Evolutionary conservation across 2,113 vertebrate genomes (phyloP), one percentile per base, ranked within the genome.

Genomic region (Chrysochloris asiatica): DNA sequence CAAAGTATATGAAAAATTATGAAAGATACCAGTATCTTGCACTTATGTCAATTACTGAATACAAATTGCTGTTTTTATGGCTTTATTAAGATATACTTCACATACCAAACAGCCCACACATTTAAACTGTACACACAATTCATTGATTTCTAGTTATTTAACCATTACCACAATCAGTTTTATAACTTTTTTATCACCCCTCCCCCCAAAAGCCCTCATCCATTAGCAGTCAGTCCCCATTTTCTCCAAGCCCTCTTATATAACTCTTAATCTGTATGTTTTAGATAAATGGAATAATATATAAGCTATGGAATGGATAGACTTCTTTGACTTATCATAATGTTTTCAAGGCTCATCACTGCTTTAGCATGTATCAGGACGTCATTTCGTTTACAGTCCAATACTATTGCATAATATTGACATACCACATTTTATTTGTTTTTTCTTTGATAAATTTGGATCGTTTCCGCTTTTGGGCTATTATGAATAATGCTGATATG

Each of bases 1-100:
- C 24, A 79, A 54, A 83, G n/a, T n/a, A 19, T 90, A 83, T 73
- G 77, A 78, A 67, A 77, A 85, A 79, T 61, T 45, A 22, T 72
- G 11, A 47, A 47, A 12, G 69, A 72, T 59, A 50, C 50, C 33
- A 11, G 1, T 24, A 24, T 43, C 36, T 30, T 85, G 12, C 45
- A 30, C 30, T 75, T 67, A 80, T 48, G 2, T 88, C 33, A 63
- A 79, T 84, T 47, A 33, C 73, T 48, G 33, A 91, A n/a, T 48
- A 54, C 11, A 56, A 50, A n/a, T 54, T 67, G 63, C 63, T 16
- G n/a, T 45, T 30, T 69, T 72, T 71, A 67, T 30, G 24, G 54
- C 54, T 56, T 56, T 56, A 56, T 56, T 56, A 56, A 56, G 54
- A 52, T 56, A 56, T 6, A 59, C 72, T 22, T 88, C 17, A 61